Base-by-base conservation (phyloP, 2,888 invertebrate genomes). In the Phania funesta region DNA sequence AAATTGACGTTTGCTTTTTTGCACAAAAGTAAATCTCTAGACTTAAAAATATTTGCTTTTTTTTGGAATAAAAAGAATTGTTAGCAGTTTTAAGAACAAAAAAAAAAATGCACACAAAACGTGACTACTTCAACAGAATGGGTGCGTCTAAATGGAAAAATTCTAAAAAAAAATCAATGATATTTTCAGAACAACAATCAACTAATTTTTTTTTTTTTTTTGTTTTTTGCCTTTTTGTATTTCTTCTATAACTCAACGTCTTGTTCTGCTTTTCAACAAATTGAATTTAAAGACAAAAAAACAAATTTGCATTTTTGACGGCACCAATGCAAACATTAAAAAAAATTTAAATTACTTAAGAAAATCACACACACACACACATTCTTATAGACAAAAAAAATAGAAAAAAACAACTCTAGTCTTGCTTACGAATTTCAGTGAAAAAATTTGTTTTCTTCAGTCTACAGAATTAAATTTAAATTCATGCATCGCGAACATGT, bases 271-370 rank as follows among this genome's bases (percentile, higher is more conserved):
- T 81, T 81, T 60, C 16, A 68, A 68, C 73, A 82, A 82, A 78
- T 82, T 82, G 74, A 82, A 81, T 82, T 77, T 82, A 56, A 64
- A 52, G 60, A 18, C 29, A 67, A 71, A 11, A 67, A 38, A 52
- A 73, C 65, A 78, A 64, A 80, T 83, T 80, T 83, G 73, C 80
- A 83, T 80, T 80, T 83, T 83, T 83, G 80, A 78, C 82, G 84
- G 84, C 82, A 84, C 82, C 70, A 84, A 65, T 84, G 79, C 84
- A 84, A 82, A 71, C 70, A 78, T 81, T 83, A 73, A 67, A 70
- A 58, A 22, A 77, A 67, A 67, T 64, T 70, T 41, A 70, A 70
- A 70, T 75, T 70, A 64, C 79, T 67, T 73, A 65, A 74, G 64
- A 80, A 74, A 68, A 48, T 65, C 67, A 76, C 41, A 18, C 24